phyloP scores from a whole-genome alignment of 2,113 vertebrate species.

The Cyprinus carpio region DNA sequence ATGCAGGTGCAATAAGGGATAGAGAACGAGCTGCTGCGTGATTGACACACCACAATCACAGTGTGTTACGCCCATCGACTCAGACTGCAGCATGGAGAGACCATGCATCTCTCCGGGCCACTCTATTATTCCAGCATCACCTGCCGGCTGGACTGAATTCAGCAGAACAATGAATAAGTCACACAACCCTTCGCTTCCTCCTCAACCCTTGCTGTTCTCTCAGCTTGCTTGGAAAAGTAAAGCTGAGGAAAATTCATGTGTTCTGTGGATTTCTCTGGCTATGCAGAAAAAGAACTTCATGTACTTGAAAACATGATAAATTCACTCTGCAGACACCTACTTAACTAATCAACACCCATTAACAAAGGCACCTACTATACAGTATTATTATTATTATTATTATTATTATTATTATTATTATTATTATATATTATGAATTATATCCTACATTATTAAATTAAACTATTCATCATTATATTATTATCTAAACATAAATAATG shows the following conservation, averaged over 20 bases:
- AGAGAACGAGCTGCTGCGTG: neutral
- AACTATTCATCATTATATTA: too few relatives aligned
- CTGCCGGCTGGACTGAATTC: neutral
- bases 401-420: too few relatives aligned
- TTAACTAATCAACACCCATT: too few relatives aligned
- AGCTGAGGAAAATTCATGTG: neutral
- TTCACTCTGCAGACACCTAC: too few relatives aligned
- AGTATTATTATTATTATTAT: too few relatives aligned
- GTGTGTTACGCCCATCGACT: neutral
- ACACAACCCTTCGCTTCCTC: neutral
- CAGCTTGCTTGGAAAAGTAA: neutral
- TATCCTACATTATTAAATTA: too few relatives aligned
- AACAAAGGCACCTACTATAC: neutral
- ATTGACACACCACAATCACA: neutral
- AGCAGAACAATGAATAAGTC: neutral
- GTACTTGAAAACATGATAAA: too few relatives aligned
- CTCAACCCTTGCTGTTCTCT: neutral
- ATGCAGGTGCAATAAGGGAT: neutral
- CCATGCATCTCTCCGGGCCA: neutral
- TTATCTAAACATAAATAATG: too few relatives aligned
- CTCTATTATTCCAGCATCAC: conserved; percentile 5
- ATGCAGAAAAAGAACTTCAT: neutral
- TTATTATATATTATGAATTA: too few relatives aligned
- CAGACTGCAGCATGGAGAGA: neutral
- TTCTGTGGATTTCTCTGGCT: neutral